A percentile compares a stretch with the other conserved stretches of the same genome.
Evolutionary conservation across 2,113 vertebrate genomes (phyloP).

Genomic region (Lampris incognitus): DNA sequence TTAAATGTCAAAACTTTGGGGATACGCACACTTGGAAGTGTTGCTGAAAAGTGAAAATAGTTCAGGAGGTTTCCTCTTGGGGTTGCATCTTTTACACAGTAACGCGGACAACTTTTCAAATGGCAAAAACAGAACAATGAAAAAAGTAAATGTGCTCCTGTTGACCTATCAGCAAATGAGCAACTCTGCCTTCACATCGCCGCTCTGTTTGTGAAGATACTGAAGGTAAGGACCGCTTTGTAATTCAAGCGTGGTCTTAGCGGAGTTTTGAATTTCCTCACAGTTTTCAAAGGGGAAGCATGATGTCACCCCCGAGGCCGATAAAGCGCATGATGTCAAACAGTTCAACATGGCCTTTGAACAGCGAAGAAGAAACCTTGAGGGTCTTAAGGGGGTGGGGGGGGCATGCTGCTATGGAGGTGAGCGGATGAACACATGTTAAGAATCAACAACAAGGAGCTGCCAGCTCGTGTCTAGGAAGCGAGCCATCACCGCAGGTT

Average conservation of each 20-base stretch:
- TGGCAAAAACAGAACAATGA: constrained; percentile 67
- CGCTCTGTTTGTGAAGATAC: constrained; percentile 15
- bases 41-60: constrained; percentile 21
- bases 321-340: constrained; percentile 72
- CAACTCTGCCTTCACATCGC: not conserved
- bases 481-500: constrained; percentile 84
- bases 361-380: constrained; percentile 59
- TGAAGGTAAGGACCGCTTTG: constrained; percentile 45
- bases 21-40: not conserved
- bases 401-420: constrained; percentile 63
- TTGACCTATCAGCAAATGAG: constrained; percentile 40
- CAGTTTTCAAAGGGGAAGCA: constrained; percentile 56
- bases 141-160: constrained; percentile 46
- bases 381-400: constrained; percentile 54
- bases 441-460: constrained; percentile 79
- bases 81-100: constrained; percentile 53
- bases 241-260: constrained; percentile 48
- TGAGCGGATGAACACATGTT: constrained; percentile 83
- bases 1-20: constrained; percentile 32
- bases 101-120: constrained; percentile 47
- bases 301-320: constrained; percentile 51
- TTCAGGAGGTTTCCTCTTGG: constrained; percentile 43
- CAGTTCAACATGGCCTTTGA: constrained; percentile 68
- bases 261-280: constrained; percentile 57
- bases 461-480: constrained; percentile 82